Evolutionary conservation across 92 coral and sea anemone species (phyloP).

Genomic region (Palythoa heliodiscus): DNA sequence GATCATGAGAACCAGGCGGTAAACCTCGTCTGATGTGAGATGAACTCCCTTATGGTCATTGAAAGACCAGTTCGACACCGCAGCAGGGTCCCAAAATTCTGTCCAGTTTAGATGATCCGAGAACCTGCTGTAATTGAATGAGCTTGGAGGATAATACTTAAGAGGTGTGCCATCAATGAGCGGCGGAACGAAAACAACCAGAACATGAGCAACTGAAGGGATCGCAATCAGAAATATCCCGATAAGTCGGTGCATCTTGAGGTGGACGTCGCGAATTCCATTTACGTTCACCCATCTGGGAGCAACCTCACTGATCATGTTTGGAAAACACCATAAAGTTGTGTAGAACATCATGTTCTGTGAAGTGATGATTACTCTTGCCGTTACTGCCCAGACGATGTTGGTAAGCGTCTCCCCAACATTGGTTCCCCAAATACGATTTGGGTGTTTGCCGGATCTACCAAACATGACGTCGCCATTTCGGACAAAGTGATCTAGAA

Average conservation of each 20-base stretch:
- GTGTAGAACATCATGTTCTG: constrained; percentile 69
- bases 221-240: constrained; percentile 61
- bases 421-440: constrained; percentile 46
- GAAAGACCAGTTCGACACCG: constrained; percentile 52
- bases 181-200: constrained; percentile 56
- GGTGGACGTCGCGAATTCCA: constrained; percentile 61
- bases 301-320: constrained; percentile 54
- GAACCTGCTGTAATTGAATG: constrained; percentile 51
- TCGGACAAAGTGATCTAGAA: constrained; percentile 50
- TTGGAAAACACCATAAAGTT: constrained; percentile 61
- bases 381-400: constrained; percentile 62
- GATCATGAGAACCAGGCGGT: constrained; percentile 54
- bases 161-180: constrained; percentile 55
- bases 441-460: constrained; percentile 48
- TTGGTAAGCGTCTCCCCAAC: constrained; percentile 55
- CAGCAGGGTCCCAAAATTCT: constrained; percentile 61
- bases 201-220: constrained; percentile 62
- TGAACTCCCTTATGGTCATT: constrained; percentile 60
- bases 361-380: constrained; percentile 54
- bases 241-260: constrained; percentile 50
- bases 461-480: constrained; percentile 56
- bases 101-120: constrained; percentile 59
- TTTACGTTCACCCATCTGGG: constrained; percentile 53
- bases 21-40: constrained; percentile 58
- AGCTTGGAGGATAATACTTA: constrained; percentile 59